Percentiles rank a stretch among this genome's conserved stretches.
phyloP scores from a whole-genome alignment of 2,797 vertebrate species.

The Cirrhinus mrigala region DNA sequence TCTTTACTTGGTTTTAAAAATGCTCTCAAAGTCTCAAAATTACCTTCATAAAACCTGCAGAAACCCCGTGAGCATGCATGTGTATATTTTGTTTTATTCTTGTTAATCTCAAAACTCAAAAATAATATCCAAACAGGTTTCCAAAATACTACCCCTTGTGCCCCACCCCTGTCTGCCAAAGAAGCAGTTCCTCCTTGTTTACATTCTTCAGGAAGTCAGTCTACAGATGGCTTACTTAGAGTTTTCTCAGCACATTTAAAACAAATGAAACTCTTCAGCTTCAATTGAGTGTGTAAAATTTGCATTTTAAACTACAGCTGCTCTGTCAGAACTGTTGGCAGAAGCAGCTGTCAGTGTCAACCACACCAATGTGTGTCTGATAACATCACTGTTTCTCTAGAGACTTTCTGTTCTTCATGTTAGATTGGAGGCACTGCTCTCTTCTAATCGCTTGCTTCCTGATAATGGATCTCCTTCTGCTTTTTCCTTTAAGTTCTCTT shows the following conservation, averaged over 20 bases:
- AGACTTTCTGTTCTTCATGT: conserved; percentile 1
- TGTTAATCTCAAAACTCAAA: background rate
- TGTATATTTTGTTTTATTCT: background rate
- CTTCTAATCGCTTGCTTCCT: background rate
- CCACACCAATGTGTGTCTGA: background rate
- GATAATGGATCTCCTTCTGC: background rate
- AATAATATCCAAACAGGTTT: background rate
- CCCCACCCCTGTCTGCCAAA: background rate
- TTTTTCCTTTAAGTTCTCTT: conserved; percentile 7
- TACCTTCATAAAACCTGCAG: background rate
- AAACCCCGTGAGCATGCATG: background rate
- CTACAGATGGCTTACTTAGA: background rate
- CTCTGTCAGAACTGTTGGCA: background rate
- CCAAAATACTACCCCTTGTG: background rate
- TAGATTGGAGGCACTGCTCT: background rate
- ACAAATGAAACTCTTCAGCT: background rate
- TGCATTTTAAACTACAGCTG: background rate
- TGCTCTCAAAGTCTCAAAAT: background rate
- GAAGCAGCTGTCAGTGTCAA: conserved; percentile 21
- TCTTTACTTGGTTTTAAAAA: background rate
- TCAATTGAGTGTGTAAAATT: background rate
- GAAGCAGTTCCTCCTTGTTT: background rate
- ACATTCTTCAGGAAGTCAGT: background rate
- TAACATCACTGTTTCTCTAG: conserved; percentile 4
- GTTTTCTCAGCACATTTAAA: background rate